Base-by-base conservation (phyloP, 2,888 invertebrate species). In the Scrobipalpa atriplicella region DNA sequence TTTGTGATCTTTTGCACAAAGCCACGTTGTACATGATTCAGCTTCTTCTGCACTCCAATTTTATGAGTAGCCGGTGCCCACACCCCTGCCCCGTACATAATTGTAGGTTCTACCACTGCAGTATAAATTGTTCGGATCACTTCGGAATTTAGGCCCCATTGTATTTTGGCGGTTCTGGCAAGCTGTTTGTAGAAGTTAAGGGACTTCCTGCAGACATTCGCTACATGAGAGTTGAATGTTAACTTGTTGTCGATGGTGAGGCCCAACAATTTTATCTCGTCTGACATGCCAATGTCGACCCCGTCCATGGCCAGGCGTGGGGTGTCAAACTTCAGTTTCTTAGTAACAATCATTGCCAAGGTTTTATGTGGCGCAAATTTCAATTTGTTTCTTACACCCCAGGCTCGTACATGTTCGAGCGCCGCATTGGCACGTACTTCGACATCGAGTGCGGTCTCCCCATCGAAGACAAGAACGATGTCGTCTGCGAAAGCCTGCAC, bases 361-460 rank as follows among this genome's bases (percentile, higher is more conserved):
- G 19, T 16, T 16, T 61, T 61, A 0, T 61, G 61, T 0, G 61
- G 61, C 1, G 61, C 61, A 10, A 61, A 61, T 18, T 18, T 61
- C 3, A 61, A 18, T 13, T 61, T 61, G 18, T 61, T 61, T 16
- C 5, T 29, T 2, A 29, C 5, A 5, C 29, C 29, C 29, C 29
- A 29, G 2, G 29, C 5, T 5, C 29, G 36, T 43, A 60, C 39
- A 60, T 18, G 39, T 36, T 38, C 36, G n/a, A 51, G 43, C 1
- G 43, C 52, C 1, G 47, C 36, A 11, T 18, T 36, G 21, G 38
- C 18, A 16, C 16, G n/a, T 36, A 2, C 16, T 51, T 58, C 13
- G 1, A 58, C n/a, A 2, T 61, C 61, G 0, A n/a, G 16, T 16
- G 61, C 39, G 18, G 61, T 61, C 0, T 41, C 8, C 8, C 39